phyloP scores from a whole-genome alignment of 2,888 invertebrate genomes.

The Plebejus anna region DNA sequence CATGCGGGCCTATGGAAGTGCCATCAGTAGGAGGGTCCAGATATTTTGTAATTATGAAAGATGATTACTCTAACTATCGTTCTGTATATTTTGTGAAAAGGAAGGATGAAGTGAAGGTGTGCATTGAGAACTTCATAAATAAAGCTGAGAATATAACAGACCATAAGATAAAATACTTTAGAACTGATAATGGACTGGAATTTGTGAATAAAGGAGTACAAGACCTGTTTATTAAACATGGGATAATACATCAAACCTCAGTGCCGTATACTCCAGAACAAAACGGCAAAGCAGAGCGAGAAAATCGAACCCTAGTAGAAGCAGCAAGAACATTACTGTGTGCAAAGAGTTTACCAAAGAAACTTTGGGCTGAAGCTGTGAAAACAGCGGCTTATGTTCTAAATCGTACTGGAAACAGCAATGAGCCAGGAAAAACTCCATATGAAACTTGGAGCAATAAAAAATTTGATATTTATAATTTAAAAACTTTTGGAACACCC shows the following conservation, averaged over 20 bases:
- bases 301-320: constrained; percentile 41
- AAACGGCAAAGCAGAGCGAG: constrained; percentile 50
- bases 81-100: constrained; percentile 35
- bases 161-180: constrained; percentile 10
- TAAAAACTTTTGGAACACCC: constrained; percentile 15
- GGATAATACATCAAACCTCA: not conserved
- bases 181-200: constrained; percentile 35
- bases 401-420: constrained; percentile 31
- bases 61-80: constrained; percentile 40
- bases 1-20: constrained; percentile 41
- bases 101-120: constrained; percentile 35
- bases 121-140: constrained; percentile 37
- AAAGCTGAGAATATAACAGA: constrained; percentile 40
- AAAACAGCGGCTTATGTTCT: constrained; percentile 32
- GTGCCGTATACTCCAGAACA: constrained; percentile 39
- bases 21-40: constrained; percentile 31
- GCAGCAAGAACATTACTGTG: constrained; percentile 39
- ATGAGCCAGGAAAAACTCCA: constrained; percentile 30
- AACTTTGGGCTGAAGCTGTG: constrained; percentile 34
- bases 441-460: constrained; percentile 34
- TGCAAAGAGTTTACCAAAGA: constrained; percentile 30
- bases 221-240: not conserved
- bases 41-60: constrained; percentile 37
- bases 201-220: constrained; percentile 40
- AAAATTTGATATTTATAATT: not conserved